A percentile compares a stretch with the other conserved stretches of the same genome.
Evolutionary conservation across 2,113 vertebrate genomes (phyloP).

Genomic region (Prolemur simus): DNA sequence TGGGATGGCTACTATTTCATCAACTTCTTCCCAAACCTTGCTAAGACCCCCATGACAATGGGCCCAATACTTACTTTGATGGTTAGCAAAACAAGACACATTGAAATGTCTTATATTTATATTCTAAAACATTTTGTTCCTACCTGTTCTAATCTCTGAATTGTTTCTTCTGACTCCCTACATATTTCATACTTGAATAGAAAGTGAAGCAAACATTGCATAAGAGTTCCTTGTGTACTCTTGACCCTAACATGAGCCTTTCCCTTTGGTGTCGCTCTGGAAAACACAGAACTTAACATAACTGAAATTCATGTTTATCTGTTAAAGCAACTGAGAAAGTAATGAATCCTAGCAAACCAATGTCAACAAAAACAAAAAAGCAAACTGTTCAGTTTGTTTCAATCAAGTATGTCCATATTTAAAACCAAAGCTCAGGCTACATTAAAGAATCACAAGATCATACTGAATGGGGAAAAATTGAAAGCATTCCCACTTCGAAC

Average conservation of each 20-base stretch:
- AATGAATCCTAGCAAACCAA: background rate
- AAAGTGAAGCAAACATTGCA: slow-evolving; percentile 20
- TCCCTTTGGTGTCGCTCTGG: background rate
- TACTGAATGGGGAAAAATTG: no score
- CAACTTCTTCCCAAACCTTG: background rate
- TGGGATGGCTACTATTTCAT: background rate
- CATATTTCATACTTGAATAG: slow-evolving; percentile 15
- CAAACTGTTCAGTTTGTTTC: background rate
- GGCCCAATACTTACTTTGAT: background rate
- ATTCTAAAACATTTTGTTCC: background rate
- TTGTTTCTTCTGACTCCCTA: background rate
- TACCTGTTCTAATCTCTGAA: background rate
- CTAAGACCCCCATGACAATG: background rate
- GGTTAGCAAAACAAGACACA: background rate
- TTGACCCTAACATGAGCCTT: background rate
- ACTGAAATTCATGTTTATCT: slow-evolving; percentile 50
- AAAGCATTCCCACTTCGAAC: no score
- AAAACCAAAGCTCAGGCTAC: background rate
- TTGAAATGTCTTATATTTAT: background rate
- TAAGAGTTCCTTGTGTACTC: slow-evolving; percentile 18
- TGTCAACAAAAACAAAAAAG: slow-evolving; percentile 14
- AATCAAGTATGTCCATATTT: background rate
- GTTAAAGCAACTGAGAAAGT: background rate
- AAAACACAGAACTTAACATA: slow-evolving; percentile 42
- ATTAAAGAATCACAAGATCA: background rate